A percentile compares a stretch with the other conserved stretches of the same genome.
Evolutionary conservation across 2,797 vertebrate species (phyloP).

Genomic region (Macropodus opercularis): DNA sequence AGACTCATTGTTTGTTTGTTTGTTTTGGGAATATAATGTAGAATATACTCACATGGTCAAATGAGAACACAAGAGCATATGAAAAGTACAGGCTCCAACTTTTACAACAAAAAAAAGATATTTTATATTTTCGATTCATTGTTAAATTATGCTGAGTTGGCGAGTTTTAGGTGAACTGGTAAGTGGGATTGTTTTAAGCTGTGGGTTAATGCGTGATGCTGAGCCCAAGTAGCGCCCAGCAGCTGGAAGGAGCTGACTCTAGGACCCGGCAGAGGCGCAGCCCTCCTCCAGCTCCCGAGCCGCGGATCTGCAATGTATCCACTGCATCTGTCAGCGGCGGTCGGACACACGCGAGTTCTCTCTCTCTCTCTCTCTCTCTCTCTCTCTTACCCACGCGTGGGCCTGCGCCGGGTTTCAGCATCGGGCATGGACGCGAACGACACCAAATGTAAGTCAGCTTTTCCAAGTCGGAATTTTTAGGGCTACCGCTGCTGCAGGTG

Average conservation of each 20-base stretch:
- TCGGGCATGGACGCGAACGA: constrained; percentile 67
- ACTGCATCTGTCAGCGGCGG: constrained; percentile 37
- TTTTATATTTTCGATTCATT: too few relatives aligned
- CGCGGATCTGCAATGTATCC: constrained; percentile 22
- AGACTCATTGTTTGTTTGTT: constrained; percentile 52
- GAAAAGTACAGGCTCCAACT: too few relatives aligned
- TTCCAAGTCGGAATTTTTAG: background rate
- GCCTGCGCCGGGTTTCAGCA: constrained; percentile 17
- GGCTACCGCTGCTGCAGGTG: too few relatives aligned
- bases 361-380: constrained; percentile 22
- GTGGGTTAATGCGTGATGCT: too few relatives aligned
- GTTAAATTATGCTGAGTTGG: too few relatives aligned
- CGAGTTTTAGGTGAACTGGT: too few relatives aligned
- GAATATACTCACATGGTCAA: too few relatives aligned
- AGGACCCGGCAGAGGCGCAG: constrained; percentile 75
- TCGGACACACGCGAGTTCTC: too few relatives aligned
- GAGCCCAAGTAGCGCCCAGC: too few relatives aligned
- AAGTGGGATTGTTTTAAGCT: too few relatives aligned
- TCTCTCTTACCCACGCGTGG: constrained; percentile 44
- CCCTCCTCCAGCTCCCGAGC: constrained; percentile 13
- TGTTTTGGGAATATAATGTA: background rate
- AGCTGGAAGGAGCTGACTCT: constrained; percentile 33
- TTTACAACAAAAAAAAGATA: too few relatives aligned
- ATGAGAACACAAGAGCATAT: too few relatives aligned
- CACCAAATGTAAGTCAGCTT: constrained; percentile 73